phyloP scores from a whole-genome alignment of 2,113 vertebrate genomes.

The Chloropsis cyanopogon region DNA sequence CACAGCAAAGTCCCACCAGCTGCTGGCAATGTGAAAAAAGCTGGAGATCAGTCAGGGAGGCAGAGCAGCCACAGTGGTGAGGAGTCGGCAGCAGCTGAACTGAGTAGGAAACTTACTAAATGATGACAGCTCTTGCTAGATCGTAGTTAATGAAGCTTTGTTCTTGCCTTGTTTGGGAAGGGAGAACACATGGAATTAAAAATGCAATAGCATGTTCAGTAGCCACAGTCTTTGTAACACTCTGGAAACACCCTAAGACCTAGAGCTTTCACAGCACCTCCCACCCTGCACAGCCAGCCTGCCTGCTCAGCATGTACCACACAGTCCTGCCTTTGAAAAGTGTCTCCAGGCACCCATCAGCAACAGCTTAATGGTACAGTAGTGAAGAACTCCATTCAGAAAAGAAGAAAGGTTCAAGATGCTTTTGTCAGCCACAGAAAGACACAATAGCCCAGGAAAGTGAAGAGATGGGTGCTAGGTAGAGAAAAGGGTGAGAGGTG shows the following conservation, averaged over 20 bases:
- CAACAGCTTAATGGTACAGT: neutral
- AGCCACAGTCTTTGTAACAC: neutral
- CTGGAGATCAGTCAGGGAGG: neutral
- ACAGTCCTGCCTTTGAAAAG: neutral
- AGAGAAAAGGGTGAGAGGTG: neutral
- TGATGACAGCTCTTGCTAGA: neutral
- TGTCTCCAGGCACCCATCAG: neutral
- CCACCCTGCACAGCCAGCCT: neutral
- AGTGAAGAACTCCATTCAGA: neutral
- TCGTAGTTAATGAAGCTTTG: neutral
- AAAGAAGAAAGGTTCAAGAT: neutral
- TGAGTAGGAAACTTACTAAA: neutral
- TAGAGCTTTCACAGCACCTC: neutral
- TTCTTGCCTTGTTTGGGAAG: neutral
- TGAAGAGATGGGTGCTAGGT: neutral
- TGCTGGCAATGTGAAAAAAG: neutral
- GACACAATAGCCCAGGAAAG: neutral
- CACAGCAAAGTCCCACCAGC: neutral
- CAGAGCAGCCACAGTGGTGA: neutral
- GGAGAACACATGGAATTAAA: neutral
- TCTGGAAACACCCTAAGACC: neutral
- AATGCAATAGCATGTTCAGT: neutral
- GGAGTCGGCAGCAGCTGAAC: neutral
- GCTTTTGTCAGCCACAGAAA: neutral
- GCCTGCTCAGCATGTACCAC: neutral